Conservation (phyloP, 2,888 invertebrate species). For the Netelia inedita region DNA sequence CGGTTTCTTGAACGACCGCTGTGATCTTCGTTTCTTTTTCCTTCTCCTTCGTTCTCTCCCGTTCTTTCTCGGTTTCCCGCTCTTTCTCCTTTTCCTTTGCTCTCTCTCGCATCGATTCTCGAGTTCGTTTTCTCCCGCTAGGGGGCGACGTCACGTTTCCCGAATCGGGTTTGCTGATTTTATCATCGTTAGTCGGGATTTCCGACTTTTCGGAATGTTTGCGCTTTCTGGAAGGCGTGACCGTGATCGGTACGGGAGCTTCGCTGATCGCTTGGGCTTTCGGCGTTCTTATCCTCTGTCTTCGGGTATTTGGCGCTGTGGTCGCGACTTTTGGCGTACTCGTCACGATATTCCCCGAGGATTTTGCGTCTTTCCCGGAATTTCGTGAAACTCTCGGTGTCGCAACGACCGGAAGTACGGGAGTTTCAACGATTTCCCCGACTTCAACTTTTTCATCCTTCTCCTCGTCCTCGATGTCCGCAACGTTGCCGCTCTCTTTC, state of each 20-base stretch:
- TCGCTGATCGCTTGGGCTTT: slow-evolving; percentile 47
- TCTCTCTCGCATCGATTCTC: slow-evolving; percentile 78
- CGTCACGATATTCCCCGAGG: slow-evolving; percentile 52
- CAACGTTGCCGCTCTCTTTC: slow-evolving; percentile 48
- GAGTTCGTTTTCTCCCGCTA: slow-evolving; percentile 75
- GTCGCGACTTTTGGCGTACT: slow-evolving; percentile 69
- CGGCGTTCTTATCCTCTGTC: slow-evolving; percentile 45
- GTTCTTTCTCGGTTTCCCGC: slow-evolving; percentile 72
- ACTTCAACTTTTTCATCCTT: slow-evolving; percentile 70
- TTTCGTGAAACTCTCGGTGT: slow-evolving; percentile 77
- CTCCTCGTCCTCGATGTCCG: slow-evolving; percentile 77
- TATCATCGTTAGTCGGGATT: slow-evolving; percentile 78
- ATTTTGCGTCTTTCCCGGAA: slow-evolving; percentile 70
- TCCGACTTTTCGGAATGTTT: slow-evolving; percentile 83
- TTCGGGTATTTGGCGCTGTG: slow-evolving; percentile 41
- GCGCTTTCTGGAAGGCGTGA: slow-evolving; percentile 80
- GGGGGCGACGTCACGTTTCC: slow-evolving; percentile 47
- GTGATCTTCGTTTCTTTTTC: slow-evolving; percentile 77
- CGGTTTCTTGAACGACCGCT: slow-evolving; percentile 50
- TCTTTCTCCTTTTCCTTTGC: slow-evolving; percentile 72
- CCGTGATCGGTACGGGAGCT: slow-evolving; percentile 49
- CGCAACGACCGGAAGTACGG: slow-evolving; percentile 44
- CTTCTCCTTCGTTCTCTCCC: slow-evolving; percentile 73
- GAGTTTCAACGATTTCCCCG: slow-evolving; percentile 57
- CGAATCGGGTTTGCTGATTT: slow-evolving; percentile 71